Base-by-base conservation (phyloP, 1,140 invertebrate species). In the Lordiphosa mommai region DNA sequence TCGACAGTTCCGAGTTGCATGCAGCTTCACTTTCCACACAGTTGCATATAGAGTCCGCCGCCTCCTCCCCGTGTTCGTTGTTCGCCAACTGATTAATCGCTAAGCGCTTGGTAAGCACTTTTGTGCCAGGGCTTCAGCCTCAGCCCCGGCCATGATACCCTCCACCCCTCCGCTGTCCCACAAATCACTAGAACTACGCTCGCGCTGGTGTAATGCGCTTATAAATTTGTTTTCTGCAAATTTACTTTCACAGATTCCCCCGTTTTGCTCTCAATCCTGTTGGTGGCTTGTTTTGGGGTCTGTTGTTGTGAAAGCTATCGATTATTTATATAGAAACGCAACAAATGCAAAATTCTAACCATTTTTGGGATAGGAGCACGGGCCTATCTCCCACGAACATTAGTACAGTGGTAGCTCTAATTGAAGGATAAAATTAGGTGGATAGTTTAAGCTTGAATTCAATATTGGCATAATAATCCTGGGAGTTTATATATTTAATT, bases 61-160 rank as follows among this genome's bases (percentile, higher is more conserved):
- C 16, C 29, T 64, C 55, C 12, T 34, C 12, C 13, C 40, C 44
- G 40, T 23, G 30, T 58, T 46, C 65, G 41, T 53, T 70, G 77
- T 70, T 84, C 61, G 57, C 67, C 63, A 82, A 82, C 76, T 82
- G 76, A 82, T 82, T 82, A 82, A 82, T 82, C 77, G 77, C 66
- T 64, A 76, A 84, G 73, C 77, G 72, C 76, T 84, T 84, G 73
- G 76, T 72, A 82, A 82, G 76, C 76, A 82, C 77, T 82, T 77
- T 80, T 58, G 55, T 57, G 55, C 51, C 53, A 50, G 57, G 65
- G 56, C 48, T 27, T 30, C 10, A 16, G 34, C 36, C 4, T 29
- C 36, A 37, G 33, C 57, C 60, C 4, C 57, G 61, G 47, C 47
- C 46, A 40, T 47, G 43, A 66, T 9, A 2, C 43, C 13, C 13